Evolutionary conservation across 2,113 vertebrate genomes (phyloP).

Genomic region (Engystomops pustulosus): DNA sequence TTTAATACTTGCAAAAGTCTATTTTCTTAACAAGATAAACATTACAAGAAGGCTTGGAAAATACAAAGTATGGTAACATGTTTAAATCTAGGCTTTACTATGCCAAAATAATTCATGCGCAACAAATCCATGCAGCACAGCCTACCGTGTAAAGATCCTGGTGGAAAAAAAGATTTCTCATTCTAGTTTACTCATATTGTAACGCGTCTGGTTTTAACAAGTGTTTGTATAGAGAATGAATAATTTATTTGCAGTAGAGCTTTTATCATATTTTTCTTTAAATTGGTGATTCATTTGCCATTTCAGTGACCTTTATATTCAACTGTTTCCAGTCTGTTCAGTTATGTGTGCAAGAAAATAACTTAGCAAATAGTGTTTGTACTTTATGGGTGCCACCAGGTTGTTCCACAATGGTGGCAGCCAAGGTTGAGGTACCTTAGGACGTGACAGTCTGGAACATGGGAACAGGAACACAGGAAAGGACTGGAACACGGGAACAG

Average conservation of each 20-base stretch:
- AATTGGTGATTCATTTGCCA: neutral
- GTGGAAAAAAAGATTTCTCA: neutral
- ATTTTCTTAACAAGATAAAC: conserved; percentile 46
- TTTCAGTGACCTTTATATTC: neutral
- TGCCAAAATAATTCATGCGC: conserved; percentile 31
- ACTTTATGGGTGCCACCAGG: too few species aligned
- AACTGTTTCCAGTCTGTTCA: neutral
- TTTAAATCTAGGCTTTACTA: conserved; percentile 28
- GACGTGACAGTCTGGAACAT: too few species aligned
- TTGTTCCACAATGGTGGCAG: neutral
- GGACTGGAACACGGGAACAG: too few species aligned
- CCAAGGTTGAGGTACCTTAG: too few species aligned
- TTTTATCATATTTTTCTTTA: neutral
- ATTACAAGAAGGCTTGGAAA: conserved; percentile 14
- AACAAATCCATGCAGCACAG: conserved; percentile 32
- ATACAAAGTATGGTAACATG: neutral
- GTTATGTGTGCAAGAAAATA: neutral
- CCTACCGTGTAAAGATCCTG: conserved; percentile 6
- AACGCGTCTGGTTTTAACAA: neutral
- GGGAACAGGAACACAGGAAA: too few species aligned
- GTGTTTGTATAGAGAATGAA: neutral
- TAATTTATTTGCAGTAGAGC: neutral
- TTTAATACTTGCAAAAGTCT: conserved; percentile 28
- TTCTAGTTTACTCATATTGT: neutral
- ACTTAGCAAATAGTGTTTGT: neutral